Conservation (phyloP, 2,888 invertebrate genomes). For the Eristalis intricaria region DNA sequence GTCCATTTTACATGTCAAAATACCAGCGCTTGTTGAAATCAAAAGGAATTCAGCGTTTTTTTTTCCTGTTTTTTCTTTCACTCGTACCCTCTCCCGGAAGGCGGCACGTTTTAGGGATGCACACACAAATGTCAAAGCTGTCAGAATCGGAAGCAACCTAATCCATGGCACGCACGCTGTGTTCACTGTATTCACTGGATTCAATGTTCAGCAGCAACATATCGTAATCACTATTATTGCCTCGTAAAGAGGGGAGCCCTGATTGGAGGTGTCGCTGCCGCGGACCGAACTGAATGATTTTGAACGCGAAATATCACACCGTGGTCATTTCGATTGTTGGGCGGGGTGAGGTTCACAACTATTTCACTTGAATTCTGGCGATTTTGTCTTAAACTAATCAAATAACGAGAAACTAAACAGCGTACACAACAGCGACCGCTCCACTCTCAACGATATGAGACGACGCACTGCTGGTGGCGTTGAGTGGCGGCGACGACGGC, state of each 20-base stretch:
- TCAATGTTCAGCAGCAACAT: background rate
- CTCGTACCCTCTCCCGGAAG: background rate
- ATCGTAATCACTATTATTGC: background rate
- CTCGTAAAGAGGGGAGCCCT: background rate
- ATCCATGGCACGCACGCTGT: background rate
- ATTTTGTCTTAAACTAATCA: conserved; percentile 24
- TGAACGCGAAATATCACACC: conserved; percentile 1
- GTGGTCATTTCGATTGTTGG: conserved; percentile 6
- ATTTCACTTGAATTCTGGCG: background rate
- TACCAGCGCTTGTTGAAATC: conserved; percentile 14
- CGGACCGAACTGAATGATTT: background rate
- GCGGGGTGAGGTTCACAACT: conserved; percentile 1
- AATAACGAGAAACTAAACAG: conserved; percentile 20
- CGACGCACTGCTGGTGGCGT: conserved; percentile 74
- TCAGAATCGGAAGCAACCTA: background rate
- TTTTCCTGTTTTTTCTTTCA: background rate
- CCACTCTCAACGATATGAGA: conserved; percentile 73
- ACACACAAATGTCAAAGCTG: conserved; percentile 1
- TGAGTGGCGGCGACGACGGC: background rate
- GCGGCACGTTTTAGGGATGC: background rate
- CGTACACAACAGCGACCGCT: conserved; percentile 65
- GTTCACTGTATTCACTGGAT: background rate
- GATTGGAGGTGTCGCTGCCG: background rate
- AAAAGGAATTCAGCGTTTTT: conserved; percentile 2
- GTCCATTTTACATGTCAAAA: conserved; percentile 55